Percentiles rank a stretch among this genome's conserved stretches.
Evolutionary conservation across 2,888 invertebrate genomes (phyloP).

Genomic region (Nezara viridula): DNA sequence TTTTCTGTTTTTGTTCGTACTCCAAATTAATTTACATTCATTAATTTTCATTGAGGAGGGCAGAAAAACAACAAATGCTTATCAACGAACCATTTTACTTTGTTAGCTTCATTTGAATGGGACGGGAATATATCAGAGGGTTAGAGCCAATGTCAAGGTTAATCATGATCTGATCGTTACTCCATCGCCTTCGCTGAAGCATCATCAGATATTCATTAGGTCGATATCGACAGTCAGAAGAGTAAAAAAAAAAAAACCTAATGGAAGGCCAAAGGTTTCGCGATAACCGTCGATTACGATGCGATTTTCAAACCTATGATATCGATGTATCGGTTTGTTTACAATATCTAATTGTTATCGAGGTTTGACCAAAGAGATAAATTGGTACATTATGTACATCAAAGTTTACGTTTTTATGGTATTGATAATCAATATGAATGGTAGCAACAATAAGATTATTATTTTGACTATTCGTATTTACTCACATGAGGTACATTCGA

Average conservation of each 20-base stretch:
- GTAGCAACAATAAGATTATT: too few species aligned
- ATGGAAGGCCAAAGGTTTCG: neutral
- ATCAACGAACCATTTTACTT: neutral
- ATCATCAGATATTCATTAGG: neutral
- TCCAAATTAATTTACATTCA: neutral
- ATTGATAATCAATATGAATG: too few species aligned
- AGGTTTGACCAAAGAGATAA: too few species aligned
- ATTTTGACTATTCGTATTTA: too few species aligned
- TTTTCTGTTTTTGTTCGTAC: neutral
- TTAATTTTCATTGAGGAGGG: neutral
- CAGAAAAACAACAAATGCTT: neutral
- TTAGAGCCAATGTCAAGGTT: constrained; percentile 15
- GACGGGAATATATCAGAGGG: neutral
- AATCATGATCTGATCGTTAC: neutral
- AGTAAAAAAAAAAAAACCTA: neutral
- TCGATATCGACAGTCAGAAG: neutral
- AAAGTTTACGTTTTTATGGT: too few species aligned
- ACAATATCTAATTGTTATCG: neutral
- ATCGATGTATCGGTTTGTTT: neutral
- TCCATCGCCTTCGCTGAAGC: neutral
- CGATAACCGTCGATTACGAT: neutral
- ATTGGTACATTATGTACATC: too few species aligned
- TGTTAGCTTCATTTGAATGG: neutral
- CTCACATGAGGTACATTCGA: too few species aligned
- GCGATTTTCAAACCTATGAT: neutral